Evolutionary conservation across 2,113 vertebrate species (phyloP), one percentile per base, ranked within the genome.

Genomic region (Albula glossodonta): DNA sequence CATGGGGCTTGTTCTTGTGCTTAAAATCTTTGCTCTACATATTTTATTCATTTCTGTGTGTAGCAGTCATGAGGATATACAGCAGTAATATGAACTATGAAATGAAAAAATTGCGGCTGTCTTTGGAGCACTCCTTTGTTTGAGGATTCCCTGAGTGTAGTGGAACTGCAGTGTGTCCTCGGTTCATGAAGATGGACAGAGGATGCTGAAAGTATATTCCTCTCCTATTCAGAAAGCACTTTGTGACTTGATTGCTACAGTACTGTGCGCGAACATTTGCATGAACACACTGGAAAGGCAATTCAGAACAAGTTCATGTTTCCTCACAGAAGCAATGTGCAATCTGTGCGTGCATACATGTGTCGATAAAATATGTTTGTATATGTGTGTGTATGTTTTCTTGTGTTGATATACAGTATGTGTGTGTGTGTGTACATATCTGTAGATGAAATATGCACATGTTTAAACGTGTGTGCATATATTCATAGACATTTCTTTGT

Each of bases 31-130:
- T 74, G 70, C 60, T 5, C 22, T 66, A 3, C 60, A 66, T 66
- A 66, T 74, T 74, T 74, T 74, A 74, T 74, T 74, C 70, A 74
- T 74, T 22, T 74, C n/a, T 31, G 70, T 11, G 22, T 74, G 22
- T 74, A n/a, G 70, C 70, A 74, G 17, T 74, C n/a, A 25, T 74
- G 70, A 74, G 70, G n/a, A 74, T 31, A 74, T 74, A 74, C 70
- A 31, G 70, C n/a, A 66, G 22, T 66, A 66, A 66, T 19, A 9
- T 74, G 70, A 10, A 31, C 70, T 25, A 70, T 70, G 70, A 74
- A 74, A 74, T 19, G 22, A 8, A 74, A 74, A 3, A 31, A 74
- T 74, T 31, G n/a, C 70, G 10, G 70, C 70, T 74, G 22, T 74
- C 22, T 74, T n/a, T n/a, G 22, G 31, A 74, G 31, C 70, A 25